phyloP scores from a whole-genome alignment of 2,797 vertebrate species.

The Pteronotus mesoamericanus region DNA sequence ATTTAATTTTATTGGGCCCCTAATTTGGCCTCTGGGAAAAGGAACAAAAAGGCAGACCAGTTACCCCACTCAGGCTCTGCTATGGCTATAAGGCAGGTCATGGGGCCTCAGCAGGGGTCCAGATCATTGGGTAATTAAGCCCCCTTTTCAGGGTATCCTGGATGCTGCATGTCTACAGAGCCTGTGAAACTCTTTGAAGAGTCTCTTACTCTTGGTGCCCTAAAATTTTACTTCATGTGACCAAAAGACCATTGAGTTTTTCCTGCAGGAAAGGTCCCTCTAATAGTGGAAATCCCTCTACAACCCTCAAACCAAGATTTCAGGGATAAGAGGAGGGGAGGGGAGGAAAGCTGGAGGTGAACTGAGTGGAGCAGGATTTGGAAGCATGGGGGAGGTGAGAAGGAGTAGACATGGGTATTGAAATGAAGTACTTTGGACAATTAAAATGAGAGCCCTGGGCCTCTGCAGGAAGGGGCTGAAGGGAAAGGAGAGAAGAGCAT shows the following conservation, averaged over 20 bases:
- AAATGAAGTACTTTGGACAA: not conserved
- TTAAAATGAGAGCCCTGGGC: not conserved
- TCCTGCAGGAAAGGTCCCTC: not conserved
- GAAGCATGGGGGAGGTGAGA: not conserved
- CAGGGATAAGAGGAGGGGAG: not conserved
- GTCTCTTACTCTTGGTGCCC: not conserved
- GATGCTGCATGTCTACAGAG: not conserved
- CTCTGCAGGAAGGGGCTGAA: not conserved
- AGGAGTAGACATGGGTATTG: not conserved
- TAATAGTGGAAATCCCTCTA: not conserved
- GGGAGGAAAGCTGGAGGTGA: not conserved
- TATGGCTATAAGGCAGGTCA: fast-evolving
- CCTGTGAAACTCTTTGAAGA: not conserved
- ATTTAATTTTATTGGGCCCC: not conserved
- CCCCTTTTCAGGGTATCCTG: not conserved
- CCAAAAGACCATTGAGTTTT: not conserved
- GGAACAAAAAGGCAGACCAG: not conserved
- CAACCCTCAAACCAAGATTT: not conserved
- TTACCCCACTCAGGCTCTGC: not conserved
- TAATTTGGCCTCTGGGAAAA: not conserved
- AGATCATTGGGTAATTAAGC: not conserved
- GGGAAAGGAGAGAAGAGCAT: not conserved
- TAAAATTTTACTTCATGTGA: not conserved
- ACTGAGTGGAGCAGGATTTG: not conserved
- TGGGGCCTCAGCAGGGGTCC: not conserved